Base-by-base conservation (phyloP, 2,888 invertebrate species). In the Melinopterus prodromus region DNA sequence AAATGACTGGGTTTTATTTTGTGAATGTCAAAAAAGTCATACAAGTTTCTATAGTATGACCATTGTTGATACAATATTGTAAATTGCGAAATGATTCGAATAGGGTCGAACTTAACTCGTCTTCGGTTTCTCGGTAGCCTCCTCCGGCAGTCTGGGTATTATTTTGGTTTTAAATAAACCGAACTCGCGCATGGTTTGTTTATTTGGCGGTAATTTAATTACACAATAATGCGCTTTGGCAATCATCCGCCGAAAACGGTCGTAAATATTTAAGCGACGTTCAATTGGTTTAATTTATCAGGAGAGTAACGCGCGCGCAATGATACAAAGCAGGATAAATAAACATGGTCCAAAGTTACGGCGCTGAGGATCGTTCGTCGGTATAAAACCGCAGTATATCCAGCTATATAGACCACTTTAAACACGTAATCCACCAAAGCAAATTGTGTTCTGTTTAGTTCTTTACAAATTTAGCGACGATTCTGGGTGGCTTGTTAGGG, bases 151-250 rank as follows among this genome's bases (percentile, higher is more conserved):
- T 38, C 38, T 6, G 7, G 53, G 26, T 26, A 53, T 53, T 53
- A 53, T 53, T 53, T 53, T 53, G 9, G 53, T 53, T 53, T 53
- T 53, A 53, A 53, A 53, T 53, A 53, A 53, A 53, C 53, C 9
- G 9, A 12, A 53, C 53, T 53, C 53, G 53, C 5, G 53, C 53
- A 53, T 9, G 53, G 12, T 53, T 53, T 53, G 53, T 53, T 53
- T 53, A 53, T 53, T 53, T 53, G 53, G 53, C 53, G 53, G 53
- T 53, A 53, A 53, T 53, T 53, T 53, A 53, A 53, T 53, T 53
- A 53, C 53, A 53, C 53, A 53, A 53, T 53, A 53, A 53, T 53
- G 53, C 53, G 53, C 53, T 53, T 53, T 12, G 12, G 53, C 53
- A 53, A 53, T 53, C 53, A 53, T 53, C 53, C 53, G 53, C 53